Evolutionary conservation across 2,888 invertebrate genomes (phyloP).

Genomic region (Teinopalpus imperialis): DNA sequence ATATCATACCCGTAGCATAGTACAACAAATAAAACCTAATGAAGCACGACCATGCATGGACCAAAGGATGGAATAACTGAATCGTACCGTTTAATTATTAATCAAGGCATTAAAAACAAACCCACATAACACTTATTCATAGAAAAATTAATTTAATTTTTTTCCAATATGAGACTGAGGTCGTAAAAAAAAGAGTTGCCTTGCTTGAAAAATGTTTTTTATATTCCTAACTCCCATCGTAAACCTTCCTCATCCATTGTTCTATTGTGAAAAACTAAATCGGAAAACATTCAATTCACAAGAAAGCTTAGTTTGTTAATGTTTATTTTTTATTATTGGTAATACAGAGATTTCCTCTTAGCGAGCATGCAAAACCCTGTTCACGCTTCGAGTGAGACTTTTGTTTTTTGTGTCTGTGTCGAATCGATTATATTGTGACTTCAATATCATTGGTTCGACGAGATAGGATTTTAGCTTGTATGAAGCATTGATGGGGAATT

Average conservation of each 20-base stretch:
- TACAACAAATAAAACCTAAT: too few species aligned
- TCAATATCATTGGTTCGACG: conserved; percentile 10
- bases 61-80: too few species aligned
- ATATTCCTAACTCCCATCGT: conserved; percentile 12
- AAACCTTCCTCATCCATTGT: conserved; percentile 12
- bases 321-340: conserved; percentile 15
- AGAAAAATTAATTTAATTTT: conserved; percentile 5
- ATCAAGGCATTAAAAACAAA: too few species aligned
- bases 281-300: conserved; percentile 20
- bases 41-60: too few species aligned
- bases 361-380: conserved; percentile 19
- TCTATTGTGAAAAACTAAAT: conserved; percentile 21
- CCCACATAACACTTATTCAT: conserved; percentile 3
- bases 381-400: conserved; percentile 9
- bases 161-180: not conserved
- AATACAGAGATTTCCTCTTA: conserved; percentile 24
- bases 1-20: too few species aligned
- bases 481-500: not conserved
- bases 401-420: conserved; percentile 17
- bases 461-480: not conserved
- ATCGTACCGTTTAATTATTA: too few species aligned
- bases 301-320: conserved; percentile 21
- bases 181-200: conserved; percentile 8
- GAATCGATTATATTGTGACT: conserved; percentile 18
- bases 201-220: conserved; percentile 13